These are phyloP conservation scores for Kryptolebias marmoratus DNA, from an alignment of 2,113 vertebrate genomes.

Conservation along the genomic window DNA sequence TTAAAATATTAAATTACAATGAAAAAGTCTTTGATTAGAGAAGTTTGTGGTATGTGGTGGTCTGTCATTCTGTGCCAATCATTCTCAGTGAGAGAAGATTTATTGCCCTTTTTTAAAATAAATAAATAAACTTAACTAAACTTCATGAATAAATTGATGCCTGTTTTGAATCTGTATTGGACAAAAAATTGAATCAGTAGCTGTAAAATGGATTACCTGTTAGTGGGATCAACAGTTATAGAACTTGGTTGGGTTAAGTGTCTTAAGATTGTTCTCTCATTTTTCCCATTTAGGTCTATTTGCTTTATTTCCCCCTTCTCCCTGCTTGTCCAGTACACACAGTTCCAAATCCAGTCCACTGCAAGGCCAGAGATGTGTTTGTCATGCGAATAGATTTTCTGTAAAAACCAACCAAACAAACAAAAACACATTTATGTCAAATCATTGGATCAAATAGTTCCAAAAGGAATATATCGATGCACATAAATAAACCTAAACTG, in stretches of 20 bases:
- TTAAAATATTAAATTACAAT: too few species aligned
- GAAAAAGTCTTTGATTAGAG: not conserved
- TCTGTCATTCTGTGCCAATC: slow-evolving; percentile 47
- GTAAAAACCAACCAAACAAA: slow-evolving; percentile 64
- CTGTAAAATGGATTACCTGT: slow-evolving; percentile 82
- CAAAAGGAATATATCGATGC: too few species aligned
- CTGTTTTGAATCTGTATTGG: fast-evolving
- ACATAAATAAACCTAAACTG: too few species aligned
- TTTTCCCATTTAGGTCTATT: slow-evolving; percentile 84
- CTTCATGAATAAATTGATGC: not conserved
- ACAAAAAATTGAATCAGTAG: not conserved
- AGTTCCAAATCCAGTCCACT: slow-evolving; percentile 89
- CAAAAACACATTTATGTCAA: not conserved
- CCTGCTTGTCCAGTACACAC: slow-evolving; percentile 85
- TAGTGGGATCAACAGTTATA: slow-evolving; percentile 84
- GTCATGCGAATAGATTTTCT: slow-evolving; percentile 85
- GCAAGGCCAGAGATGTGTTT: slow-evolving; percentile 88
- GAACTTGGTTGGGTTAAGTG: slow-evolving; percentile 80
- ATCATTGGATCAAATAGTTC: too few species aligned
- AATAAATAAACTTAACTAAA: not conserved
- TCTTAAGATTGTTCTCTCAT: slow-evolving; percentile 80
- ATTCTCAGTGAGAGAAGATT: slow-evolving; percentile 15
- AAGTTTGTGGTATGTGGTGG: slow-evolving; percentile 16
- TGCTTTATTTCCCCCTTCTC: slow-evolving; percentile 86
- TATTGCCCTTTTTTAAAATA: not conserved